Evolutionary conservation across 2,113 vertebrate species (phyloP).

Genomic region (Calidris pygmaea): DNA sequence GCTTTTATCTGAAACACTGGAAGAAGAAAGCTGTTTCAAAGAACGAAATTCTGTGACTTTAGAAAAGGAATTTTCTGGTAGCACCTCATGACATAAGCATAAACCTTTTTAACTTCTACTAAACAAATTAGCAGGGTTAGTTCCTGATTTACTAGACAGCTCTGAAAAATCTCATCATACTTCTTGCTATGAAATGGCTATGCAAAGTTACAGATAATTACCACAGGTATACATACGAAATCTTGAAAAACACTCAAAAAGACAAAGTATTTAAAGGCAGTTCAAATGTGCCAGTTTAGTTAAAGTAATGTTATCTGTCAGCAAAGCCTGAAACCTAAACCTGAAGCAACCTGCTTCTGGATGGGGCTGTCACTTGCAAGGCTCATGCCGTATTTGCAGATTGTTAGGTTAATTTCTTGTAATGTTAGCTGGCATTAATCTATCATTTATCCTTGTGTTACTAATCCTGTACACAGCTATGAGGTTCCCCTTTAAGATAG

Average conservation of each 20-base stretch:
- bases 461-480: background rate
- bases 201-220: background rate
- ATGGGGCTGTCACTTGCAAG: background rate
- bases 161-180: background rate
- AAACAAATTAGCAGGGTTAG: background rate
- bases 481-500: background rate
- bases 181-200: background rate
- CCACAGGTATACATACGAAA: background rate
- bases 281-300: background rate
- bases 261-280: background rate
- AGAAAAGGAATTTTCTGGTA: background rate
- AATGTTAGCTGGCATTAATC: background rate
- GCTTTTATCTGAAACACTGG: constrained; percentile 59
- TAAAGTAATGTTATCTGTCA: background rate
- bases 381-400: background rate
- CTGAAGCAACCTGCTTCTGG: background rate
- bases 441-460: background rate
- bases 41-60: background rate
- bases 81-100: background rate
- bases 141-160: background rate
- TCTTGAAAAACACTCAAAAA: background rate
- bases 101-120: background rate
- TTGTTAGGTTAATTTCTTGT: background rate
- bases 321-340: background rate
- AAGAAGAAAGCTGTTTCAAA: constrained; percentile 18